Evolutionary conservation across 1,140 invertebrate species (phyloP), one percentile per base, ranked within the genome.

Genomic region (Elysia chlorotica): DNA sequence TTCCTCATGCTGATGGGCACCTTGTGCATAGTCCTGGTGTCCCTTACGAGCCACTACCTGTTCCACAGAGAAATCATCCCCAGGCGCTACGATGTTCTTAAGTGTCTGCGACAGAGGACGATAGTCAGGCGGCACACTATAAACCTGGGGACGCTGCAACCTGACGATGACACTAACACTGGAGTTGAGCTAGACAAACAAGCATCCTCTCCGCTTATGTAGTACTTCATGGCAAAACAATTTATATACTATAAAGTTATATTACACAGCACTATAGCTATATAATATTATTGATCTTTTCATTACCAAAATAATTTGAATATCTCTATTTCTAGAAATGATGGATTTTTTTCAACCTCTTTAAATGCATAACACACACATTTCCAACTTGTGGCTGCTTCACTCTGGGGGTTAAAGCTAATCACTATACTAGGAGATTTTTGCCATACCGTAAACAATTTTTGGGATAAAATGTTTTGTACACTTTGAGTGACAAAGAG

Each of bases 251-350:
- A 48, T 48, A 48, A 48, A 48, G 41, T 14, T 48, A 48, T 48
- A n/a, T 48, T 14, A 96, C 96, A 95, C 95, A 95, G 6, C 6
- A 30, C 4, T 30, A n/a, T 4, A 10, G 25, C 5, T 0, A 28
- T 6, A 14, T 21, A 5, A 62, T 62, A 30, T 28, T 4, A 0
- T 19, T 19, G 25, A 31, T 62, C n/a, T 66, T n/a, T n/a, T n/a
- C n/a, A n/a, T n/a, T n/a, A n/a, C n/a, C n/a, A n/a, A n/a, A 38
- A 21, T 36, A 33, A 65, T 36, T 65, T 19, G 19, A 6, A 65
- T 65, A 21, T 17, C 10, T 17, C 19, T 17, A 36, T 33, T 30
- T 21, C 33, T 28, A 0, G 14, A 65, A n/a, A 21, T 35, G 28
- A 31, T 33, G 0, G 33, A 21, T 65, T 21, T 21, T 19, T 31